Percentiles rank a stretch among this genome's conserved stretches.
These are phyloP conservation scores for Leptatherina wallacei DNA, from an alignment of 2,797 vertebrate genomes.

Conservation along the genomic window DNA sequence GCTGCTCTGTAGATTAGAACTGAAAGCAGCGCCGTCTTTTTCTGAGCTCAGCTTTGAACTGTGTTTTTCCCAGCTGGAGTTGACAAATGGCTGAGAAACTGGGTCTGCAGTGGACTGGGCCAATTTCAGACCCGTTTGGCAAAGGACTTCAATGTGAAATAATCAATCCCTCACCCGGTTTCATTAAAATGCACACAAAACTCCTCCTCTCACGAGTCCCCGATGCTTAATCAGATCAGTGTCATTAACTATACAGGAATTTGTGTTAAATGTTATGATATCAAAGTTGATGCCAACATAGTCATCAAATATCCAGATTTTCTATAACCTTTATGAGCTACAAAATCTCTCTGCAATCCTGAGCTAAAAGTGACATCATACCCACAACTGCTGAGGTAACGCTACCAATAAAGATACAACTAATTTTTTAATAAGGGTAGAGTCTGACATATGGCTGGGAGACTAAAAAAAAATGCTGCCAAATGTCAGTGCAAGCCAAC, in stretches of 20 bases:
- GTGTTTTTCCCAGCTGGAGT: constrained; percentile 51
- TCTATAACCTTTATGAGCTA: background rate
- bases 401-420: constrained; percentile 18
- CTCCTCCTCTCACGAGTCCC: background rate
- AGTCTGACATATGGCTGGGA: constrained; percentile 9
- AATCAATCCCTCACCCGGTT: constrained; percentile 17
- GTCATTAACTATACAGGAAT: background rate
- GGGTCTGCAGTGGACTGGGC: constrained; percentile 16
- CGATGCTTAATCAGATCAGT: background rate
- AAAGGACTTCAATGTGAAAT: constrained; percentile 27
- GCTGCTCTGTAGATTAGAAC: constrained; percentile 78
- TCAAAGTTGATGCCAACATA: background rate
- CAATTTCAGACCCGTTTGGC: constrained; percentile 36
- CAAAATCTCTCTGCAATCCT: background rate
- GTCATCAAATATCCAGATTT: background rate
- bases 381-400: background rate
- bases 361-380: constrained; percentile 16
- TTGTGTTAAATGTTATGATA: background rate
- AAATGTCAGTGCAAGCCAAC: constrained; percentile 12
- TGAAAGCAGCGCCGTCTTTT: constrained; percentile 65
- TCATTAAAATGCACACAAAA: constrained; percentile 2
- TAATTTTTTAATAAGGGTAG: constrained; percentile 2
- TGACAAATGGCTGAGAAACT: constrained; percentile 46
- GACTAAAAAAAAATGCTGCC: constrained; percentile 22
- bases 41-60: constrained; percentile 67